These are phyloP conservation scores for Frankliniella fusca DNA, from an alignment of 2,888 invertebrate genomes.

Conservation along the genomic window DNA sequence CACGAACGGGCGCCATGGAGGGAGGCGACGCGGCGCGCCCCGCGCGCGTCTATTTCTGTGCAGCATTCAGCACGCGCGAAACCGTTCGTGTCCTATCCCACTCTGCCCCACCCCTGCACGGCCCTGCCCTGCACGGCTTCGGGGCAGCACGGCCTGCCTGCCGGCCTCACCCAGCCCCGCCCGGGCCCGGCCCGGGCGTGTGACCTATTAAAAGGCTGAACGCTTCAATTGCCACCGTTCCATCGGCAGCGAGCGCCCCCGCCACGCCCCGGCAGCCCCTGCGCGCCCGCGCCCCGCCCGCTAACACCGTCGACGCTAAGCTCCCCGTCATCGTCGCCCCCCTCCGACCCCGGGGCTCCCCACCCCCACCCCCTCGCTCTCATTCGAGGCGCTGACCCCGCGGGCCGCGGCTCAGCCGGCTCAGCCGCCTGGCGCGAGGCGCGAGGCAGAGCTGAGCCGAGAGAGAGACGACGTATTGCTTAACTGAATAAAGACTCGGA, in stretches of 20 bases:
- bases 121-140: background rate
- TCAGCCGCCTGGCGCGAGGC: no score
- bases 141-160: background rate
- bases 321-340: background rate
- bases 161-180: background rate
- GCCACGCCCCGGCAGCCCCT: background rate
- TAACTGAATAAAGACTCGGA: constrained; percentile 19
- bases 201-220: background rate
- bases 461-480: background rate
- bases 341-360: background rate
- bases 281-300: background rate
- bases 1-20: background rate
- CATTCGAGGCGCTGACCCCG: background rate
- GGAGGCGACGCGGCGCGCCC: background rate
- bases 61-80: constrained; percentile 5
- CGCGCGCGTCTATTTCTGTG: background rate
- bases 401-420: background rate
- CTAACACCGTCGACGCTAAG: background rate
- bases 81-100: background rate
- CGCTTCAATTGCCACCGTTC: background rate
- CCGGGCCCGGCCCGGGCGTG: background rate
- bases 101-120: background rate
- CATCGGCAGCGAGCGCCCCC: background rate
- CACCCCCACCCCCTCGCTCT: background rate
- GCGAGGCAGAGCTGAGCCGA: no score